Base-by-base conservation (phyloP, 2,113 vertebrate species). In the Leucosticte australis region DNA sequence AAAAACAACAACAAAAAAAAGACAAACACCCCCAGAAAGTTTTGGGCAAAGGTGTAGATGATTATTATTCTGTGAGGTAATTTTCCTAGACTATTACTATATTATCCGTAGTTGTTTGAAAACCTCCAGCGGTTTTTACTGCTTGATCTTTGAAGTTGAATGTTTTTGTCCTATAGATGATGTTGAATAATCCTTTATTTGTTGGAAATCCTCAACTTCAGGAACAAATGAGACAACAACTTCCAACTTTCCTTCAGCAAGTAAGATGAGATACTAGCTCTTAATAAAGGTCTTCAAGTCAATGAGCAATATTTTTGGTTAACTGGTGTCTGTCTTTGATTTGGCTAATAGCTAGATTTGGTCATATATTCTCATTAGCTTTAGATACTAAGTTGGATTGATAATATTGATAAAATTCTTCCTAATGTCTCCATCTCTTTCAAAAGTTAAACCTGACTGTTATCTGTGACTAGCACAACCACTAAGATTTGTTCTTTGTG, bases 181-280 rank as follows among this genome's bases (percentile, higher is more conserved):
- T 99, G 98, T 97, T 99, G 97, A 99, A 59, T 98, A 99, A 99
- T 92, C 99, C 99, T 92, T 97, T 99, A 96, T 98, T 99, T 98
- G 98, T 98, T 97, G 98, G 98, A 96, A 99, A 99, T 96, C 98
- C 98, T 96, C 98, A 98, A 88, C 98, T 99, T 92, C 98, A 99
- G 97, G 98, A 99, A 92, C 98, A 99, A 97, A 99, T 99, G 97
- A 98, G 98, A 98, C 98, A 98, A 92, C 98, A 99, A 89, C 98
- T 99, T 92, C 99, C 98, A 87, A 96, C 98, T 95, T 99, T 99
- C 68, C 98, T 99, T 92, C 98, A 99, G 95, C 99, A 99, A 98
- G 99, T 99, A 97, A 98, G 96, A 97, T 93, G 81, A 96, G 59
- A 96, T 76, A 87, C 46, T 92, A 95, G 75, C 67, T 95, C 20